A percentile compares a stretch with the other conserved stretches of the same genome.
These are phyloP conservation scores for Watsonalla binaria DNA, from an alignment of 2,888 invertebrate genomes.

Conservation along the genomic window DNA sequence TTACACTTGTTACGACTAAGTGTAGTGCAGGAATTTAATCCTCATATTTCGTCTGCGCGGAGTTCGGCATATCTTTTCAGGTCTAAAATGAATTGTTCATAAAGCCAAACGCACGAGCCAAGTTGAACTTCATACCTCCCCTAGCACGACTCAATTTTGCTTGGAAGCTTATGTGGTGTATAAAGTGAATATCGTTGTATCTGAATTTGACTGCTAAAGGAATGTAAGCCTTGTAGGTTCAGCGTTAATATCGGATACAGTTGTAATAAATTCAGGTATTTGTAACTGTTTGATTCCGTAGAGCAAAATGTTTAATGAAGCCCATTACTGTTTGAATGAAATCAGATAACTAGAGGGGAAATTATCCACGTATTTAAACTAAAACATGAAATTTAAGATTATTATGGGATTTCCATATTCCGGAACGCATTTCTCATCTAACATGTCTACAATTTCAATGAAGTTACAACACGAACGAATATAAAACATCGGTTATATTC, in stretches of 20 bases:
- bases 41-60: slow-evolving; percentile 75
- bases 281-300: no score
- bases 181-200: slow-evolving; percentile 4
- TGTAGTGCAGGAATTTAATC: slow-evolving; percentile 77
- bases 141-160: slow-evolving; percentile 35
- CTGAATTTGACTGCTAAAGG: slow-evolving; percentile 15
- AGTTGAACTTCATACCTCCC: slow-evolving; percentile 32
- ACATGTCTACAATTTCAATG: not conserved
- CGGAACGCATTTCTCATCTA: not conserved
- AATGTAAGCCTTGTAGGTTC: slow-evolving; percentile 1
- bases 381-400: slow-evolving; percentile 54
- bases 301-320: slow-evolving; percentile 50
- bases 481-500: not conserved
- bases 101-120: slow-evolving; percentile 27
- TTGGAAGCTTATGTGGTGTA: slow-evolving; percentile 11
- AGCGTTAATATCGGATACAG: slow-evolving; percentile 17
- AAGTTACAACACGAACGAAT: not conserved
- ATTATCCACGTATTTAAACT: slow-evolving; percentile 55
- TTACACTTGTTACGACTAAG: slow-evolving; percentile 68
- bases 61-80: slow-evolving; percentile 72
- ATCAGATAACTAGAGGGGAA: slow-evolving; percentile 61
- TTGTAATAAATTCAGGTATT: slow-evolving; percentile 6
- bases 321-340: slow-evolving; percentile 69
- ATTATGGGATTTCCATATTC: slow-evolving; percentile 11
- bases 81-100: slow-evolving; percentile 57